A percentile compares a stretch with the other conserved stretches of the same genome.
These are phyloP conservation scores for Atopsyche davidsoni DNA, from an alignment of 1,140 invertebrate genomes.

Conservation along the genomic window DNA sequence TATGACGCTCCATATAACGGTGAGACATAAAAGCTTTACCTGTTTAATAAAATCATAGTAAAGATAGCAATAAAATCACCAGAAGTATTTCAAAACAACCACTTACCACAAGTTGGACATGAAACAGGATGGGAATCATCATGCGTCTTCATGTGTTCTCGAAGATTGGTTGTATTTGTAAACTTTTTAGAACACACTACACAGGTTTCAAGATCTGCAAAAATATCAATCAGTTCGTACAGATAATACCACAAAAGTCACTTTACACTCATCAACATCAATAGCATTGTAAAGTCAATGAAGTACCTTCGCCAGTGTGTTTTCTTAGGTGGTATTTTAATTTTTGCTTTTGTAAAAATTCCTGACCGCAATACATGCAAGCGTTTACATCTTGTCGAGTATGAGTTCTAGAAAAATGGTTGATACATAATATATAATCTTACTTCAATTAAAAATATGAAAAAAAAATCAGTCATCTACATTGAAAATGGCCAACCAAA, in stretches of 20 bases:
- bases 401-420: constrained; percentile 44
- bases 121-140: constrained; percentile 33
- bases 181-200: constrained; percentile 42
- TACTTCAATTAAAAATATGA: constrained; percentile 35
- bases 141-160: constrained; percentile 46
- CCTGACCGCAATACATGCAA: constrained; percentile 50
- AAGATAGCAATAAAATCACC: neutral
- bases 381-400: constrained; percentile 44
- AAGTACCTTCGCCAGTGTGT: constrained; percentile 46
- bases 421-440: constrained; percentile 37
- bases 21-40: constrained; percentile 40
- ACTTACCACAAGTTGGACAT: constrained; percentile 42
- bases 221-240: neutral
- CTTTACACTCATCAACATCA: neutral
- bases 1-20: constrained; percentile 43
- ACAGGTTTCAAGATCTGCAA: constrained; percentile 43
- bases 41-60: constrained; percentile 24
- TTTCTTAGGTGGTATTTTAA: constrained; percentile 44
- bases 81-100: neutral
- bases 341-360: constrained; percentile 47
- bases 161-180: constrained; percentile 41
- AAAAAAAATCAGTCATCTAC: too few relatives aligned
- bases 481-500: too few relatives aligned
- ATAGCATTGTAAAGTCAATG: neutral
- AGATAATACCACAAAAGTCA: neutral